A percentile compares a stretch with the other conserved stretches of the same genome.
These are phyloP conservation scores for Fulmarus glacialis DNA, from an alignment of 2,113 vertebrate species.

Conservation along the genomic window DNA sequence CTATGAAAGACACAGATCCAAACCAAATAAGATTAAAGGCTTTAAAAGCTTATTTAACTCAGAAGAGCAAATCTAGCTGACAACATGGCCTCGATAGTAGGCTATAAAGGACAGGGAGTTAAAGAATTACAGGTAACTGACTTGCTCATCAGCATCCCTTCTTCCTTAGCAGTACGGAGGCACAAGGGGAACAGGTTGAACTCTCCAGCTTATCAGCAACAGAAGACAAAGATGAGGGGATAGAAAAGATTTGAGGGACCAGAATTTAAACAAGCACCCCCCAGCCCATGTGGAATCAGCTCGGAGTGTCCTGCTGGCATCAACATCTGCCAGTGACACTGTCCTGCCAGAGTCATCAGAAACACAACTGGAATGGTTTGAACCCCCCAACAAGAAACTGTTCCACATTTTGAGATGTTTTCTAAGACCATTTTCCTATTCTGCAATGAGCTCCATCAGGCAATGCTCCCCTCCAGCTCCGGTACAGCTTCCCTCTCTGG, in stretches of 20 bases:
- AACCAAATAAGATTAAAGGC: slow-evolving; percentile 32
- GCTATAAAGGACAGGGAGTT: background rate
- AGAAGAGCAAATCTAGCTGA: slow-evolving; percentile 18
- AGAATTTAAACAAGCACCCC: background rate
- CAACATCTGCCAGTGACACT: background rate
- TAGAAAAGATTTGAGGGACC: background rate
- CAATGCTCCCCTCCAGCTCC: background rate
- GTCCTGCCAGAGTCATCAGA: background rate
- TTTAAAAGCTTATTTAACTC: slow-evolving; percentile 34
- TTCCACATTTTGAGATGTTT: background rate
- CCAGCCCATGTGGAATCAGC: background rate
- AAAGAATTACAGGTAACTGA: background rate
- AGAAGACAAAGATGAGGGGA: background rate
- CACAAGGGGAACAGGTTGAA: background rate
- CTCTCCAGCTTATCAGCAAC: background rate
- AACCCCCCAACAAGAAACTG: background rate
- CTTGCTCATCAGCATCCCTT: background rate
- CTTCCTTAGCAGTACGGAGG: background rate
- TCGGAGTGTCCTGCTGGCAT: background rate
- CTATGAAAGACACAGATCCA: background rate
- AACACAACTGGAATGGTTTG: background rate
- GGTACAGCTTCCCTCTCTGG: background rate
- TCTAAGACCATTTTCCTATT: background rate
- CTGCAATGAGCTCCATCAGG: background rate
- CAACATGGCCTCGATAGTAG: background rate